A percentile compares a stretch with the other conserved stretches of the same genome.
phyloP scores from a whole-genome alignment of 2,888 invertebrate species.

The Hoplodrina ambigua region DNA sequence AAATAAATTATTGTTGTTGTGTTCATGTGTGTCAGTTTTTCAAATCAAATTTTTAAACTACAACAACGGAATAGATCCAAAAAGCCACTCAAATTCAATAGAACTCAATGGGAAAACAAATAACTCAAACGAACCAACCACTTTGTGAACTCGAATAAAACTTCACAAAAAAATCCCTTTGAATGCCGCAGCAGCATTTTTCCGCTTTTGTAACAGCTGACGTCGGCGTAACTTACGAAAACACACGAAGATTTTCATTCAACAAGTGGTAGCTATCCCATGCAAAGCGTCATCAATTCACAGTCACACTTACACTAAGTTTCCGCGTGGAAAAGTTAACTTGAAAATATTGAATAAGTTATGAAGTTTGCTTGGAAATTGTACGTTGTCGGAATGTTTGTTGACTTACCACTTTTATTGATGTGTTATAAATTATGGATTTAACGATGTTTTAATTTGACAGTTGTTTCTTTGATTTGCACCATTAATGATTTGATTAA shows the following conservation, averaged over 20 bases:
- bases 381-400: conserved; percentile 31
- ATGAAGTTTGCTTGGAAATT: conserved; percentile 43
- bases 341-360: conserved; percentile 59
- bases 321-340: conserved; percentile 51
- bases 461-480: conserved; percentile 36
- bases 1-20: neutral
- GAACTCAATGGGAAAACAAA: neutral
- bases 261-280: conserved; percentile 83
- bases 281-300: conserved; percentile 74
- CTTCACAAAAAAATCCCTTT: conserved; percentile 34
- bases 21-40: neutral
- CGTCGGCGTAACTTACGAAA: conserved; percentile 80
- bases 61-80: neutral
- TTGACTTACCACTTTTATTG: conserved; percentile 41
- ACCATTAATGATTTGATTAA: conserved; percentile 35
- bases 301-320: conserved; percentile 63
- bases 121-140: conserved; percentile 17
- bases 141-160: conserved; percentile 34
- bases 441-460: conserved; percentile 33
- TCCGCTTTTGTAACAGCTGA: conserved; percentile 71
- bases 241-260: conserved; percentile 85
- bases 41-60: neutral
- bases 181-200: conserved; percentile 72
- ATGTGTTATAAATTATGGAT: conserved; percentile 9
- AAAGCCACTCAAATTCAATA: neutral